Evolutionary conservation across 2,113 vertebrate species (phyloP).

Genomic region (Rynchops niger): DNA sequence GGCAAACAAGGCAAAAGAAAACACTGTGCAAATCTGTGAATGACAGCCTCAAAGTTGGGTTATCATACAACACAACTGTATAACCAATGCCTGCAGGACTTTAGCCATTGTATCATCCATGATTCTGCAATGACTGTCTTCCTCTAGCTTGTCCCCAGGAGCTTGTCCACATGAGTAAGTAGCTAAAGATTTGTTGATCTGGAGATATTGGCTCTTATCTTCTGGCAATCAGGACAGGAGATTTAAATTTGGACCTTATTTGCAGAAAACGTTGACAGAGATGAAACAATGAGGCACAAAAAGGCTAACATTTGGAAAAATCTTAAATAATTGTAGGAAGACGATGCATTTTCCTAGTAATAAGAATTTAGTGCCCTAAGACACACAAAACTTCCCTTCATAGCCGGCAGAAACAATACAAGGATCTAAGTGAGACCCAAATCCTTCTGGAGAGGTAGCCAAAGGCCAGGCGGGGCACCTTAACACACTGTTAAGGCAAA

Average conservation of each 20-base stretch:
- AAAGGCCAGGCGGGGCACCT: neutral
- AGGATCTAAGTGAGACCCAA: neutral
- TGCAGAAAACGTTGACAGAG: neutral
- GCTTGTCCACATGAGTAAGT: neutral
- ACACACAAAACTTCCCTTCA: accelerated
- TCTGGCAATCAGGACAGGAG: neutral
- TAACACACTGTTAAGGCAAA: neutral
- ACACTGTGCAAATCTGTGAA: neutral
- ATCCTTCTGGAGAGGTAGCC: neutral
- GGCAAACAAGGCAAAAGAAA: neutral
- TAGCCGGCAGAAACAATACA: neutral
- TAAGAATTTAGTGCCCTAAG: neutral
- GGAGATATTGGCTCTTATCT: neutral
- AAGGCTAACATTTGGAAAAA: neutral
- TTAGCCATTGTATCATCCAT: accelerated
- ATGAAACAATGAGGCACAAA: neutral
- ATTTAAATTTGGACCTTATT: neutral
- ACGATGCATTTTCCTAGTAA: neutral
- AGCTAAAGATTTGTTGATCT: neutral
- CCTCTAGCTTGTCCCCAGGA: neutral
- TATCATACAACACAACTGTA: accelerated
- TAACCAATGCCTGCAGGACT: neutral
- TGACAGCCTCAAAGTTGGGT: neutral
- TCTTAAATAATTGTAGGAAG: neutral
- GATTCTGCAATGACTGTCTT: neutral